Evolutionary conservation across 2,888 invertebrate genomes (phyloP).

Genomic region (Epinotia brunnichana): DNA sequence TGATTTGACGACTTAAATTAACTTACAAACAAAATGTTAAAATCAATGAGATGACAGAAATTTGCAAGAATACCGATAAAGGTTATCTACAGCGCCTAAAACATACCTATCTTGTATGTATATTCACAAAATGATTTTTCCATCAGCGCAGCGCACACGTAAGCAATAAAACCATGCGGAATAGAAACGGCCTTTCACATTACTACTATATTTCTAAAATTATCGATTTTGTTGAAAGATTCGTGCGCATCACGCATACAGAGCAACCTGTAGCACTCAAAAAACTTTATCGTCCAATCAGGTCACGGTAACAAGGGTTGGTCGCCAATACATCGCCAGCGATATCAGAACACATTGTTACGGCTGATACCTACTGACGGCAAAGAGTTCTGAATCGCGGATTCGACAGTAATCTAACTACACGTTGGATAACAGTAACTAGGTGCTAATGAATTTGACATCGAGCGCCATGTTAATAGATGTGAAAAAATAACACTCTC

Average conservation of each 20-base stretch:
- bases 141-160: background rate
- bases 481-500: too few species aligned
- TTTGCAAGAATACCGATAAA: constrained; percentile 17
- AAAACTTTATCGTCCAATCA: too few species aligned
- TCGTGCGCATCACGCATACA: background rate
- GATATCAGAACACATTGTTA: background rate
- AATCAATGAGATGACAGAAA: constrained; percentile 8
- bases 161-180: too few species aligned
- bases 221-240: background rate
- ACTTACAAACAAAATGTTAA: constrained; percentile 24
- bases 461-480: background rate
- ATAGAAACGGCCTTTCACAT: too few species aligned
- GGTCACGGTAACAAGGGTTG: background rate
- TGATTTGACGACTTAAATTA: constrained; percentile 27
- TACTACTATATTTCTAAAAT: background rate
- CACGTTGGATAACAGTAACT: too few species aligned
- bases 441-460: background rate
- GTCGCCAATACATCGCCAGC: background rate
- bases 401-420: too few species aligned
- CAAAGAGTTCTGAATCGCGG: background rate
- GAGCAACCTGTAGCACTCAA: background rate
- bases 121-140: constrained; percentile 14
- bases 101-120: constrained; percentile 12
- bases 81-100: constrained; percentile 21
- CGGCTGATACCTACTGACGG: too few species aligned